A percentile compares a stretch with the other conserved stretches of the same genome.
phyloP scores from a whole-genome alignment of 2,113 vertebrate genomes.

The Cebus imitator region DNA sequence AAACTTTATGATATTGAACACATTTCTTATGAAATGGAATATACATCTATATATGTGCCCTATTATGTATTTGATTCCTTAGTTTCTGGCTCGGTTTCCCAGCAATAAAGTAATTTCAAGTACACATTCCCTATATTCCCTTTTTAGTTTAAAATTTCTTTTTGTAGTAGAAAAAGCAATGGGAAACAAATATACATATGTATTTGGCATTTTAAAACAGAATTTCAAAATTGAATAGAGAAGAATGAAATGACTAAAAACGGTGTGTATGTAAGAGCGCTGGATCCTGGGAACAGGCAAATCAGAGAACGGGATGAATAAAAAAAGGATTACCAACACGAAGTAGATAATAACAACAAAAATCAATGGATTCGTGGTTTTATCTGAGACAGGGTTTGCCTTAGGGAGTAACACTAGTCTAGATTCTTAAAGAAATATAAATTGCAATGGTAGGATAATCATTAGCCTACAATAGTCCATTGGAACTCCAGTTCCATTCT shows the following conservation, averaged over 20 bases:
- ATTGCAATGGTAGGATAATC: background rate
- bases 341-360: background rate
- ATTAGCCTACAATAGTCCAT: background rate
- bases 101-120: slow-evolving; percentile 22
- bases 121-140: background rate
- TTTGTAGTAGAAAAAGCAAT: background rate
- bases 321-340: background rate
- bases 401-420: background rate
- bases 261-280: background rate
- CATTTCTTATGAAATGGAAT: background rate
- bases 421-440: background rate
- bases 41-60: background rate
- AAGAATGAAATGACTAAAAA: background rate
- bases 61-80: background rate
- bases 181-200: background rate
- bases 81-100: background rate
- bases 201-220: background rate
- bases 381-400: background rate
- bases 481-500: background rate
- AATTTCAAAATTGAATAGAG: background rate
- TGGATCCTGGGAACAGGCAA: background rate
- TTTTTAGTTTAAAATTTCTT: background rate
- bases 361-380: background rate
- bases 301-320: background rate
- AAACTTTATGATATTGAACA: slow-evolving; percentile 16